phyloP scores from a whole-genome alignment of 2,113 vertebrate genomes.

The Riparia riparia region DNA sequence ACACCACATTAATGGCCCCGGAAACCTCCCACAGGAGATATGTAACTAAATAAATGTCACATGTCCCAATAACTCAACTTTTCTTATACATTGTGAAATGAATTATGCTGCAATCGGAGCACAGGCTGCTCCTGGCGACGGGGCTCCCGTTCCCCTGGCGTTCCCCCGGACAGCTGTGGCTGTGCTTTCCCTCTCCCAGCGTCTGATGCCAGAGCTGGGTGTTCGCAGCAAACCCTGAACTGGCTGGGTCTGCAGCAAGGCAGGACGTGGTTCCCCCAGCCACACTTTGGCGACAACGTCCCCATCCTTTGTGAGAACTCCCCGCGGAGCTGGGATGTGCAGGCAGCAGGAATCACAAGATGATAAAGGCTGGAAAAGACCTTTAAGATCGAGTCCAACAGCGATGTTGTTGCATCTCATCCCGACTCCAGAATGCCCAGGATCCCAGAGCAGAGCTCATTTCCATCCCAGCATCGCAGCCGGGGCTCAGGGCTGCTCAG shows the following conservation, averaged over 20 bases:
- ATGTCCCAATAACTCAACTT: conserved; percentile 71
- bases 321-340: fast-evolving
- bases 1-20: conserved; percentile 73
- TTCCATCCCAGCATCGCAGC: background rate
- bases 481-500: background rate
- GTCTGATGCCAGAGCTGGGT: background rate
- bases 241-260: background rate
- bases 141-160: background rate
- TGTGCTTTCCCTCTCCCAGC: background rate
- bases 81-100: conserved; percentile 48
- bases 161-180: background rate
- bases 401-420: background rate
- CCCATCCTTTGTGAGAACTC: background rate
- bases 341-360: background rate
- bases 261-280: background rate
- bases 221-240: fast-evolving
- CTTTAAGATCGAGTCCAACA: background rate
- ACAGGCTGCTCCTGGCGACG: background rate
- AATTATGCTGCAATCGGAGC: background rate
- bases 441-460: background rate
- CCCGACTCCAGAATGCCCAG: background rate
- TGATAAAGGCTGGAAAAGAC: background rate
- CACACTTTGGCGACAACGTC: fast-evolving
- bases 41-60: conserved; percentile 82
- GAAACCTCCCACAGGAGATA: conserved; percentile 73